phyloP scores from a whole-genome alignment of 2,113 vertebrate genomes.

The Zapornia atra region DNA sequence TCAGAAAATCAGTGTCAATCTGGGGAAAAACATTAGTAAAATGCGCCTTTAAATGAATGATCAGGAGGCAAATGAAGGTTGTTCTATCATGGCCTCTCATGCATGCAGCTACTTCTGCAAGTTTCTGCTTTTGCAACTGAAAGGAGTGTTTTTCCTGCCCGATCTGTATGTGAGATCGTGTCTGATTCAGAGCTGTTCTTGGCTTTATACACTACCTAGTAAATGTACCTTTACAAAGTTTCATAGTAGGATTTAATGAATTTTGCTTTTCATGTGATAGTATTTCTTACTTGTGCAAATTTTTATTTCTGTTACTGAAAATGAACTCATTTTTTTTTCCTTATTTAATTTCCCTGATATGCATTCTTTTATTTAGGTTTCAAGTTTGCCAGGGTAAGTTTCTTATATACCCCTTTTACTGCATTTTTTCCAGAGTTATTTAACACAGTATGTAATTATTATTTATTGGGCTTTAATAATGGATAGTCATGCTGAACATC shows the following conservation, averaged over 20 bases:
- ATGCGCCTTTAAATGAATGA: neutral
- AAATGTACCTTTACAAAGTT: neutral
- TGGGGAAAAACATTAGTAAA: neutral
- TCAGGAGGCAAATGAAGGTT: neutral
- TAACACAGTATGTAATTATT: neutral
- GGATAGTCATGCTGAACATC: neutral
- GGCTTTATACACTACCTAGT: neutral
- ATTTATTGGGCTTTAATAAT: neutral
- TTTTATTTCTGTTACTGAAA: neutral
- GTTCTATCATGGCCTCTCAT: neutral
- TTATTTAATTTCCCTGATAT: neutral
- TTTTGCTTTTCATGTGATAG: neutral
- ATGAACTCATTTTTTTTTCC: neutral
- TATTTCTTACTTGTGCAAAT: neutral
- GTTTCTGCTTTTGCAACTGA: neutral
- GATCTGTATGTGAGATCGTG: neutral
- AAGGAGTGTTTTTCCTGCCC: neutral
- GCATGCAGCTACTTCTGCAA: neutral
- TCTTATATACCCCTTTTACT: neutral
- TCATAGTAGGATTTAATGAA: neutral
- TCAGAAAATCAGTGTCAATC: neutral
- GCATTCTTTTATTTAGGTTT: neutral
- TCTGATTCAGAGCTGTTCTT: neutral
- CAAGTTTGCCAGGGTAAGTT: neutral
- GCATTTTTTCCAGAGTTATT: neutral